phyloP scores from a whole-genome alignment of 2,797 vertebrate genomes.

The Gambusia yucatana region DNA sequence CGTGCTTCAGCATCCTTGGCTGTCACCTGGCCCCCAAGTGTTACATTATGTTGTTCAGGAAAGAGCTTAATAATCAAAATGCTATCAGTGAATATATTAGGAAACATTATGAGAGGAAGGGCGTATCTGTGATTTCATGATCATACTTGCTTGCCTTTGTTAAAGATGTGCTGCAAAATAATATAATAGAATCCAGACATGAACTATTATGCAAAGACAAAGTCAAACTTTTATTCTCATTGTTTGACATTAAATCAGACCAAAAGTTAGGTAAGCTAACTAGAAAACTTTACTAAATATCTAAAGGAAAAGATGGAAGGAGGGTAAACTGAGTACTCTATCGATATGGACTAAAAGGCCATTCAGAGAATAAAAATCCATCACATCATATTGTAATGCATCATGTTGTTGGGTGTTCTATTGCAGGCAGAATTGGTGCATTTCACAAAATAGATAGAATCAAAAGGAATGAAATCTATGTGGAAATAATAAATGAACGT shows the following conservation, averaged over 20 bases:
- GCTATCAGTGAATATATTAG: slow-evolving; percentile 66
- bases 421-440: not conserved
- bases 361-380: not conserved
- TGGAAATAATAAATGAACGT: not conserved
- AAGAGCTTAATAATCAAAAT: slow-evolving; percentile 63
- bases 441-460: not conserved
- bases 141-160: not conserved
- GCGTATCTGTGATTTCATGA: slow-evolving; percentile 38
- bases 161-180: too few species aligned
- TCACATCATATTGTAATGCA: not conserved
- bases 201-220: too few species aligned
- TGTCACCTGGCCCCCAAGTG: slow-evolving; percentile 74
- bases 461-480: not conserved
- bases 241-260: not conserved
- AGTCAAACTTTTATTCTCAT: not conserved
- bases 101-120: slow-evolving; percentile 58
- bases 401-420: not conserved
- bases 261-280: not conserved
- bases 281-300: not conserved
- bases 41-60: slow-evolving; percentile 71
- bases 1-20: slow-evolving; percentile 67
- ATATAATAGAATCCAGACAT: not conserved
- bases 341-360: not conserved
- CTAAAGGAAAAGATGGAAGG: not conserved
- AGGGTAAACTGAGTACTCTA: not conserved